These are phyloP conservation scores for Enteromius radiatus DNA, from an alignment of 2,797 vertebrate species.

Conservation along the genomic window DNA sequence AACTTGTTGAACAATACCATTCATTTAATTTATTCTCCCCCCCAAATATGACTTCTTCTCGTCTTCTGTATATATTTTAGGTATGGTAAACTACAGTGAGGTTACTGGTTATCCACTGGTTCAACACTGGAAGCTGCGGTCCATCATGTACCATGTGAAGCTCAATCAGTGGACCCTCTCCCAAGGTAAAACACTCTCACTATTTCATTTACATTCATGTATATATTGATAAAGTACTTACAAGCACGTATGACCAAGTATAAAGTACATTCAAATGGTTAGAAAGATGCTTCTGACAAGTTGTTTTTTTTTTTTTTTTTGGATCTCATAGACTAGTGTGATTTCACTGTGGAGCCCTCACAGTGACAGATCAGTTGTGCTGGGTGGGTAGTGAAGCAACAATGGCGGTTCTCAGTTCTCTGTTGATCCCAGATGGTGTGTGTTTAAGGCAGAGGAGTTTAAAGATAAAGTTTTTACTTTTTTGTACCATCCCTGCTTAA, in stretches of 20 bases:
- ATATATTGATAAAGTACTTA: constrained; percentile 2
- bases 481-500: background rate
- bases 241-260: background rate
- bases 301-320: constrained; percentile 6
- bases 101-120: constrained; percentile 93
- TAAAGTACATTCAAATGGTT: background rate
- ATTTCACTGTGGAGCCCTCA: constrained; percentile 4
- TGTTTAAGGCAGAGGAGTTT: background rate
- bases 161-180: constrained; percentile 93
- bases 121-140: constrained; percentile 94
- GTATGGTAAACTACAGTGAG: constrained; percentile 99
- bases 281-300: background rate
- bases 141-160: constrained; percentile 92
- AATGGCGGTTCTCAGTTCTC: background rate
- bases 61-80: constrained; percentile 68
- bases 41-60: background rate
- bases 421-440: background rate
- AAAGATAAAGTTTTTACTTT: background rate
- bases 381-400: constrained; percentile 34
- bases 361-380: constrained; percentile 17
- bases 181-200: constrained; percentile 82
- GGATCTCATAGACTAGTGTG: constrained; percentile 28
- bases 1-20: too few relatives aligned
- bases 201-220: constrained; percentile 8
- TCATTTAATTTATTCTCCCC: background rate